Evolutionary conservation across 2,797 vertebrate species (phyloP).

Genomic region (Artibeus jamaicensis): DNA sequence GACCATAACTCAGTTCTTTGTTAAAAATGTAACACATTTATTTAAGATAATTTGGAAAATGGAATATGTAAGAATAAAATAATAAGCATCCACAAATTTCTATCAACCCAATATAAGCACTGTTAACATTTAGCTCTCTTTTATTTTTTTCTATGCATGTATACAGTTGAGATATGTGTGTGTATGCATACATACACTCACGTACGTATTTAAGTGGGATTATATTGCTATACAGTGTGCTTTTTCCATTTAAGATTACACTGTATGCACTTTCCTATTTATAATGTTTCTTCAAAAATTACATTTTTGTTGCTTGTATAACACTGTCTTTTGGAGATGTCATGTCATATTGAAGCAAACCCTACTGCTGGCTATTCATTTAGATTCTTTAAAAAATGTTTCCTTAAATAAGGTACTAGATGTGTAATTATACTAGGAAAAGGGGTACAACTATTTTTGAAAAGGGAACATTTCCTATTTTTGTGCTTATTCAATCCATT

Average conservation of each 20-base stretch:
- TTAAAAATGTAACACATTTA: slow-evolving; percentile 18
- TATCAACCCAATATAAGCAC: not conserved
- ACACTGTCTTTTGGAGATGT: not conserved
- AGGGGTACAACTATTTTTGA: not conserved
- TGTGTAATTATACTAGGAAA: slow-evolving; percentile 20
- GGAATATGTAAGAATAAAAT: not conserved
- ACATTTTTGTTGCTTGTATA: not conserved
- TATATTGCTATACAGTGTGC: not conserved
- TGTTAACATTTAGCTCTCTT: not conserved
- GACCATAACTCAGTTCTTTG: not conserved
- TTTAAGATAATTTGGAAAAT: not conserved
- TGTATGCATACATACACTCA: not conserved
- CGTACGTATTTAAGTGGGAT: not conserved
- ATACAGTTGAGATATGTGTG: not conserved
- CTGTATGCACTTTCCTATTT: not conserved
- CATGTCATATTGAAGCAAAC: not conserved
- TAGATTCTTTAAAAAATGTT: not conserved
- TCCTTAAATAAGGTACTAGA: not conserved
- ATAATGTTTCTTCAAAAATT: not conserved
- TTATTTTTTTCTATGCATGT: not conserved
- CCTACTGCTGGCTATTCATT: not conserved
- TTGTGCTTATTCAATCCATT: not conserved
- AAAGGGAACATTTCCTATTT: not conserved
- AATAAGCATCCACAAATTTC: not conserved
- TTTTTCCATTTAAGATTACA: not conserved